A percentile compares a stretch with the other conserved stretches of the same genome.
phyloP scores from a whole-genome alignment of 2,797 vertebrate species.

The Paguma larvata region DNA sequence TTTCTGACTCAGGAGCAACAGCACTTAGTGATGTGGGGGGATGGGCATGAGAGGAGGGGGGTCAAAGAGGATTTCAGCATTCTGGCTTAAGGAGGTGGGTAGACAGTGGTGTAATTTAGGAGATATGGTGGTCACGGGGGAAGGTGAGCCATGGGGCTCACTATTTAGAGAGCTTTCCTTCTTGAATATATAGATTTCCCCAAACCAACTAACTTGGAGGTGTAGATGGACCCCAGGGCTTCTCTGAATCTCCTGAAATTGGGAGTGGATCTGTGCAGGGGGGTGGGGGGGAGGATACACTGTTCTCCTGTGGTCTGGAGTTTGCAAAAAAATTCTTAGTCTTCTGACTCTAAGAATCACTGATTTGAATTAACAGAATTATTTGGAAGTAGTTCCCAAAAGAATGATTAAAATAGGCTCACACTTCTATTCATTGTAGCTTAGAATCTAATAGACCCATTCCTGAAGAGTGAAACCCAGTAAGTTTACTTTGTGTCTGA shows the following conservation, averaged over 20 bases:
- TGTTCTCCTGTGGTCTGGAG: background rate
- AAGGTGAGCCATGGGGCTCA: background rate
- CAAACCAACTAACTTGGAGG: background rate
- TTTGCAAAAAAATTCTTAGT: background rate
- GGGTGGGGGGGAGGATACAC: too few species aligned
- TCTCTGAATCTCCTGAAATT: background rate
- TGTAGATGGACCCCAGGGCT: background rate
- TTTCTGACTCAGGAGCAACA: background rate
- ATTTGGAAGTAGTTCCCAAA: background rate
- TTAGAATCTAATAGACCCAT: slow-evolving; percentile 10
- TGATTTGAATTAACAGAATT: slow-evolving; percentile 40
- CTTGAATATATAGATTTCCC: background rate
- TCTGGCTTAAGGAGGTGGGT: background rate
- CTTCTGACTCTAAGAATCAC: background rate
- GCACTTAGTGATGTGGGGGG: background rate
- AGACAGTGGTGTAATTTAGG: background rate
- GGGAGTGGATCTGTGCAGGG: too few species aligned
- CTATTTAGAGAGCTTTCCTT: background rate
- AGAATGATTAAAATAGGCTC: background rate
- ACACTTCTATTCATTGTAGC: slow-evolving; percentile 17
- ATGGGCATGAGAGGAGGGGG: background rate
- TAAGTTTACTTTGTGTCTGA: background rate
- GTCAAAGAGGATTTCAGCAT: background rate
- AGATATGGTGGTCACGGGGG: too few species aligned
- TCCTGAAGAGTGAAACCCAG: background rate